A percentile compares a stretch with the other conserved stretches of the same genome.
Evolutionary conservation across 2,113 vertebrate species (phyloP).

Genomic region (Centropristis striata): DNA sequence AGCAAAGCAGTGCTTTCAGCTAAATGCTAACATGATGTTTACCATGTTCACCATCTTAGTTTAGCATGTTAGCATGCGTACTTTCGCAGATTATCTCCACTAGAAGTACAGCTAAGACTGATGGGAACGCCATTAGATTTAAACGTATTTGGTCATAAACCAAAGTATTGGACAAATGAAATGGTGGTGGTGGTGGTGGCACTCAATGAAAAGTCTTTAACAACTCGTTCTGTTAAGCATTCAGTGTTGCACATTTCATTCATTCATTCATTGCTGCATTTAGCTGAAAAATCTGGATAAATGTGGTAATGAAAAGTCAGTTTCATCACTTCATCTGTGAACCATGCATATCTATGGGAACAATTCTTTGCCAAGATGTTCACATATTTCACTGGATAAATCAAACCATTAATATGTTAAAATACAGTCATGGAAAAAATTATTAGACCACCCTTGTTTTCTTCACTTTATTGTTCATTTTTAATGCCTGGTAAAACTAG

Average conservation of each 20-base stretch:
- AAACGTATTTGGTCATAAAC: not conserved
- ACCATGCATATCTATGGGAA: not conserved
- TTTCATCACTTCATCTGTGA: not conserved
- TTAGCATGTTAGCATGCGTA: not conserved
- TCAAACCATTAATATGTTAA: not conserved
- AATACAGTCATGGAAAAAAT: too few relatives aligned
- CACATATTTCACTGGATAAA: not conserved
- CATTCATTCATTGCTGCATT: not conserved
- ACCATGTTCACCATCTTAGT: not conserved
- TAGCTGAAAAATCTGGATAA: not conserved
- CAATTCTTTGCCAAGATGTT: too few relatives aligned
- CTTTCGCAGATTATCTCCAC: not conserved
- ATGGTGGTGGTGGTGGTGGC: not conserved
- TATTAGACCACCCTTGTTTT: too few relatives aligned
- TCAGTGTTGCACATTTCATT: not conserved
- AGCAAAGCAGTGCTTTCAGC: not conserved
- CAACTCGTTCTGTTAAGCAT: too few relatives aligned
- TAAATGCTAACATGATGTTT: not conserved
- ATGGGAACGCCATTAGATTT: not conserved
- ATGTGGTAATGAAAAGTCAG: too few relatives aligned
- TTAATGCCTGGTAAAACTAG: too few relatives aligned
- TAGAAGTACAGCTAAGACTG: not conserved
- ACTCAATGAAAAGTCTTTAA: too few relatives aligned
- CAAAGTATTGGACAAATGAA: not conserved
- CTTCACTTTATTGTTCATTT: too few relatives aligned